These are phyloP conservation scores for Columba livia DNA, from an alignment of 2,113 vertebrate genomes.

Conservation along the genomic window DNA sequence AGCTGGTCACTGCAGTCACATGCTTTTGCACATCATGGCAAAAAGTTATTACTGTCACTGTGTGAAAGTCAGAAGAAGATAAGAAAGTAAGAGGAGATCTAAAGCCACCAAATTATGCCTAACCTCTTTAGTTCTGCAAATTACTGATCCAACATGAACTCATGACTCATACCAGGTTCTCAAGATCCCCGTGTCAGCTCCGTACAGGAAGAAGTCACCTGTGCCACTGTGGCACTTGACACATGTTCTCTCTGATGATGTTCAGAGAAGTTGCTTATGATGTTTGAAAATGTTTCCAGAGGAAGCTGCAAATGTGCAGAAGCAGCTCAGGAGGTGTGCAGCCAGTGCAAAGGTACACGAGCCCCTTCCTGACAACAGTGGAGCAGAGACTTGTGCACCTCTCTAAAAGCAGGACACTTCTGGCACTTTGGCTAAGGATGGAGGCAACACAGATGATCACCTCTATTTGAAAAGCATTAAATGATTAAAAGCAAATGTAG, in stretches of 20 bases:
- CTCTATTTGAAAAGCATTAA: not conserved
- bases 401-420: not conserved
- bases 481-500: not conserved
- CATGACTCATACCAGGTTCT: not conserved
- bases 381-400: not conserved
- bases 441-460: not conserved
- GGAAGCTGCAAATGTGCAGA: not conserved
- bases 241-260: not conserved
- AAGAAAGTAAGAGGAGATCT: not conserved
- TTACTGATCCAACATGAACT: not conserved
- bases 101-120: not conserved
- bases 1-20: not conserved
- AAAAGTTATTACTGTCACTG: not conserved
- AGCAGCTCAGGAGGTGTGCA: not conserved
- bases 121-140: not conserved
- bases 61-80: not conserved
- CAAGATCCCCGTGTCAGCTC: not conserved
- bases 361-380: not conserved
- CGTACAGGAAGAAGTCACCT: not conserved
- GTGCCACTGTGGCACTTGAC: accelerated
- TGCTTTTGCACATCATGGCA: not conserved
- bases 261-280: not conserved
- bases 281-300: not conserved
- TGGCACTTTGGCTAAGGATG: not conserved
- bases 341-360: not conserved